Evolutionary conservation across 37 sponge, comb jelly and placozoan genomes (phyloP).

Genomic region (Ephydatia muelleri): DNA sequence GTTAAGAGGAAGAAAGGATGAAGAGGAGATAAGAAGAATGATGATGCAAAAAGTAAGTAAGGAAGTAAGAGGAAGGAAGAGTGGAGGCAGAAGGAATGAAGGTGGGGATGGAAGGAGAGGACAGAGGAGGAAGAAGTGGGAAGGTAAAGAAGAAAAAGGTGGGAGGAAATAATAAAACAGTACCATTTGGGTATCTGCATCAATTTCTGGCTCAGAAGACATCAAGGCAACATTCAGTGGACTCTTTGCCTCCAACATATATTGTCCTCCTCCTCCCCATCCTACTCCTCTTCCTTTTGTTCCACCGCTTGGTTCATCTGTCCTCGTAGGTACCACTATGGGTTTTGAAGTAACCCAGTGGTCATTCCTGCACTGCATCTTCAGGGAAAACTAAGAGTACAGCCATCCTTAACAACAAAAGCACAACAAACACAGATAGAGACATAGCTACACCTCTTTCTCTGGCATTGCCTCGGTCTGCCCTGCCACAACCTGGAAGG

Average conservation of each 20-base stretch:
- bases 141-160: background rate
- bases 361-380: background rate
- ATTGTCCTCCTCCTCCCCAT: background rate
- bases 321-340: background rate
- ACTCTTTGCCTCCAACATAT: background rate
- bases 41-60: too few species aligned
- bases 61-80: background rate
- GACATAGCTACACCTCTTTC: background rate
- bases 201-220: background rate
- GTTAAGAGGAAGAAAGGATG: too few species aligned
- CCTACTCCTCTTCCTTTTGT: background rate
- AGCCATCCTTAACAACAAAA: background rate
- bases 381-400: background rate
- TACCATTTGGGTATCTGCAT: background rate
- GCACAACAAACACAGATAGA: background rate
- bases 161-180: background rate
- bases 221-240: background rate
- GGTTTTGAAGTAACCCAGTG: background rate
- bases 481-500: slow-evolving; percentile 1
- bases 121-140: background rate
- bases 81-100: background rate
- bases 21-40: background rate
- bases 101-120: background rate
- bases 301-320: background rate
- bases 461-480: background rate